Evolutionary conservation across 1,140 invertebrate species (phyloP).

Genomic region (Sesamia nonagrioides): DNA sequence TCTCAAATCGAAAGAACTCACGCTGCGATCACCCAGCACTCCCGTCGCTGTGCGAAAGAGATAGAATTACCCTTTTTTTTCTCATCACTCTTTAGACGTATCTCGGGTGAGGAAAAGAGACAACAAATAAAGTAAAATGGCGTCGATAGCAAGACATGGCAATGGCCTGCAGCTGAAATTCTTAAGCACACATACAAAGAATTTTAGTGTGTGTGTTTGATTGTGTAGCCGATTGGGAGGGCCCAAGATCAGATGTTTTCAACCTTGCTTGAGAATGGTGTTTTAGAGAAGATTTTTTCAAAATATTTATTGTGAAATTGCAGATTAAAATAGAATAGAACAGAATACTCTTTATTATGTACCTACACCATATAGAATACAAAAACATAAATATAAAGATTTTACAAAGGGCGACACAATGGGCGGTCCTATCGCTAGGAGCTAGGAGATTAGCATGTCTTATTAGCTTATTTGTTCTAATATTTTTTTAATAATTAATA

Average conservation of each 20-base stretch:
- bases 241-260: slow-evolving; percentile 53
- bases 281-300: no score
- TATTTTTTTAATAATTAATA: no score
- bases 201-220: slow-evolving; percentile 64
- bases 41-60: slow-evolving; percentile 65
- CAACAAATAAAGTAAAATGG: slow-evolving; percentile 79
- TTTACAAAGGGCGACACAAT: no score
- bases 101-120: slow-evolving; percentile 67
- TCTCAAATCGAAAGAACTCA: slow-evolving; percentile 76
- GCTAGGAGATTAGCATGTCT: no score
- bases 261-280: slow-evolving; percentile 54
- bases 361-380: no score
- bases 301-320: no score
- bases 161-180: slow-evolving; percentile 71
- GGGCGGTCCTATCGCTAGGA: no score
- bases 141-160: slow-evolving; percentile 65
- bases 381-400: no score
- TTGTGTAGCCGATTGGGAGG: slow-evolving; percentile 58
- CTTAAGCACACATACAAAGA: slow-evolving; percentile 69
- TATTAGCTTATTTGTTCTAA: no score
- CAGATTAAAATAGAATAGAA: no score
- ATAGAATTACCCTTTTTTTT: slow-evolving; percentile 61
- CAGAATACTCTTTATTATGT: no score
- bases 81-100: slow-evolving; percentile 55
- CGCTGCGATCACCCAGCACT: slow-evolving; percentile 63